Percentiles rank a stretch among this genome's conserved stretches.
Conservation (phyloP, 2,888 invertebrate genomes). For the Hypsopygia costalis region DNA sequence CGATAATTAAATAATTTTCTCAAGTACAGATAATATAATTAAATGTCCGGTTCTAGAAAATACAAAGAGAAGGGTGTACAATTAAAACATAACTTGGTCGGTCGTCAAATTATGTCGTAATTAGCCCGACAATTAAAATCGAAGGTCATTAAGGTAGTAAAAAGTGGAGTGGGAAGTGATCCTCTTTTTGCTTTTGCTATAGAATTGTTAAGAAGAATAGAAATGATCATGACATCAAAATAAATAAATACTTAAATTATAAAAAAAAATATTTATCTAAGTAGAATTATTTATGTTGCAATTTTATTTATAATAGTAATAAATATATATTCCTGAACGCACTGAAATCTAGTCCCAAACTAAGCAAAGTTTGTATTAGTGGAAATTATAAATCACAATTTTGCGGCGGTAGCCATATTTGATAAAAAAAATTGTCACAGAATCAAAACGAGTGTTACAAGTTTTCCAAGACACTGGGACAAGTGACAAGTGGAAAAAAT, state of each 20-base stretch:
- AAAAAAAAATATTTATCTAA: neutral
- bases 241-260: too few relatives aligned
- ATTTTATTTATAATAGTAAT: too few relatives aligned
- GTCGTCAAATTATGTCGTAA: conserved; percentile 72
- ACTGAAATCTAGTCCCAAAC: too few relatives aligned
- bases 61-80: conserved; percentile 54
- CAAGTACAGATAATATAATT: conserved; percentile 49
- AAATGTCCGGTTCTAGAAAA: conserved; percentile 53
- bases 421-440: too few relatives aligned
- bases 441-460: too few relatives aligned
- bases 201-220: conserved; percentile 24
- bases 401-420: too few relatives aligned
- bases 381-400: too few relatives aligned
- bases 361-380: too few relatives aligned
- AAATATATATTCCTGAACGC: too few relatives aligned
- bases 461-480: too few relatives aligned
- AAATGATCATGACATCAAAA: neutral
- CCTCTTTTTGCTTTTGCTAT: conserved; percentile 47
- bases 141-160: conserved; percentile 66
- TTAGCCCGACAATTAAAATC: conserved; percentile 69
- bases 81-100: conserved; percentile 73
- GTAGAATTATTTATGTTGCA: too few relatives aligned
- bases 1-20: conserved; percentile 26
- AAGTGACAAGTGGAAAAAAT: too few relatives aligned
- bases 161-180: conserved; percentile 66